phyloP scores from a whole-genome alignment of 2,888 invertebrate species.

The Troides aeacus region DNA sequence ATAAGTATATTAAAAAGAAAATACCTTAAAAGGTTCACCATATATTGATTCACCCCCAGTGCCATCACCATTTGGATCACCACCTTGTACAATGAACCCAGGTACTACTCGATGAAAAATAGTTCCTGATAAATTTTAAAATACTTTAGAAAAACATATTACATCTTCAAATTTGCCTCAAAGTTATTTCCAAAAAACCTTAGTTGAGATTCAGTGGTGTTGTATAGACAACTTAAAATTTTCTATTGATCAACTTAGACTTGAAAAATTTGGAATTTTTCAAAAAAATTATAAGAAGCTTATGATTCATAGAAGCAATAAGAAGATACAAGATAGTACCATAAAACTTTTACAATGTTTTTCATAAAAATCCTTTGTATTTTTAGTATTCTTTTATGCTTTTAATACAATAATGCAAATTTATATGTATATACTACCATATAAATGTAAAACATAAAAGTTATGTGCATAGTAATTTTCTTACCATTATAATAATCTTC shows the following conservation, averaged over 20 bases:
- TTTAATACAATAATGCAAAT: background rate
- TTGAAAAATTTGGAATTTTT: too few species aligned
- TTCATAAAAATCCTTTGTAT: background rate
- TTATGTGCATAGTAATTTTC: background rate
- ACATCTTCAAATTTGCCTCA: too few species aligned
- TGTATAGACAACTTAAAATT: too few species aligned
- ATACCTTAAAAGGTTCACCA: slow-evolving; percentile 92
- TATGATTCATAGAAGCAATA: too few species aligned
- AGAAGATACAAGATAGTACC: too few species aligned
- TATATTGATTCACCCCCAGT: slow-evolving; percentile 98
- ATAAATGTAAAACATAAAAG: background rate
- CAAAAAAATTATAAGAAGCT: too few species aligned
- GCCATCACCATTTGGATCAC: slow-evolving; percentile 98
- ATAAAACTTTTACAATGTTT: background rate
- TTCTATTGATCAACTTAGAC: too few species aligned
- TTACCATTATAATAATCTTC: slow-evolving; percentile 95
- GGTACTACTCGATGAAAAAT: slow-evolving; percentile 97
- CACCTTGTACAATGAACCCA: slow-evolving; percentile 97
- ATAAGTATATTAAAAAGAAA: background rate
- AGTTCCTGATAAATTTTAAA: slow-evolving; percentile 68
- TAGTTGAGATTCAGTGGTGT: too few species aligned
- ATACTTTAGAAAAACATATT: too few species aligned
- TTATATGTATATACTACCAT: background rate
- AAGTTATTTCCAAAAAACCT: too few species aligned
- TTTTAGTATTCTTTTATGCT: background rate